Conservation (phyloP, 2,888 invertebrate species). For the Punctoribates punctum region DNA sequence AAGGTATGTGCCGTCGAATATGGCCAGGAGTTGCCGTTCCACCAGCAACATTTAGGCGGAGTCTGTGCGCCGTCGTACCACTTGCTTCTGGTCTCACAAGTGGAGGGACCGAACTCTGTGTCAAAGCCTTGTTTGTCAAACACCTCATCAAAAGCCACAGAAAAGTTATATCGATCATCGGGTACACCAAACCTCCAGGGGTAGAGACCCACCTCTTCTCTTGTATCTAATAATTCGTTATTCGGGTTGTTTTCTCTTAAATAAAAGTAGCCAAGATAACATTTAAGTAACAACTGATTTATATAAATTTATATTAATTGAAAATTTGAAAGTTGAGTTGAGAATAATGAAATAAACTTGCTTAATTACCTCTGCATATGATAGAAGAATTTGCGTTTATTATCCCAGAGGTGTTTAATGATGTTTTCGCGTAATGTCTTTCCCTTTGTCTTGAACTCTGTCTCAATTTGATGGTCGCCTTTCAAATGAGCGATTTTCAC, state of each 20-base stretch:
- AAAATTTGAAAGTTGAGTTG: too few relatives aligned
- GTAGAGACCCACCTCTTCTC: constrained; percentile 23
- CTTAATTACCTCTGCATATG: neutral
- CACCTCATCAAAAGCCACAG: neutral
- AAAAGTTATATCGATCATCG: constrained; percentile 6
- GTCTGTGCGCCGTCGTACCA: neutral
- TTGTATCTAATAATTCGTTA: neutral
- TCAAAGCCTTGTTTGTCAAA: neutral
- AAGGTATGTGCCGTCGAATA: neutral
- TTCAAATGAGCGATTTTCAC: neutral
- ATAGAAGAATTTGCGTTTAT: neutral
- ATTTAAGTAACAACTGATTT: neutral
- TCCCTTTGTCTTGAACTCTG: neutral
- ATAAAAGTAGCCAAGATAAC: neutral
- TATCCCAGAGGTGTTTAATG: constrained; percentile 18
- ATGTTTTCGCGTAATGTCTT: neutral
- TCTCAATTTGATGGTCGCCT: neutral
- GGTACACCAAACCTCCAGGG: constrained; percentile 25
- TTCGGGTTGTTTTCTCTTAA: constrained; percentile 12
- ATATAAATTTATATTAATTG: neutral
- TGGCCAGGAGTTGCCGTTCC: constrained; percentile 24
- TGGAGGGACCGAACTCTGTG: neutral
- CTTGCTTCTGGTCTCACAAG: constrained; percentile 6
- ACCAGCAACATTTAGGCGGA: constrained; percentile 5
- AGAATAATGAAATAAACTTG: too few relatives aligned